Percentiles rank a stretch among this genome's conserved stretches.
phyloP scores from a whole-genome alignment of 2,888 invertebrate species.

The Beris chalybata region DNA sequence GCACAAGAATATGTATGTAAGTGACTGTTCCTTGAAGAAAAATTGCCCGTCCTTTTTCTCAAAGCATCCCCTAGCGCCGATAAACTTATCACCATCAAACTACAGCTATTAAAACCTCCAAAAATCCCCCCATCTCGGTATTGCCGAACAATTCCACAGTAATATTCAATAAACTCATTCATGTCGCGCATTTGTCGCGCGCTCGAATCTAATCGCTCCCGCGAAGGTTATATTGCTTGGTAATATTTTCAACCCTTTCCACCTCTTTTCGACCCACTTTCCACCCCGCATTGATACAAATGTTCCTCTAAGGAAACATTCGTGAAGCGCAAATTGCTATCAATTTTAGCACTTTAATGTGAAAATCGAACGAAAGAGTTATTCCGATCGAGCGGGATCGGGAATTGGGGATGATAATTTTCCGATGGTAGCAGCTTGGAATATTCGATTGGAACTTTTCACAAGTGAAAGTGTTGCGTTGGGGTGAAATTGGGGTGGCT shows the following conservation, averaged over 20 bases:
- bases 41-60: too few species aligned
- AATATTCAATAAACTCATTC: conserved; percentile 30
- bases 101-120: too few species aligned
- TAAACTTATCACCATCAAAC: too few species aligned
- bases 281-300: conserved; percentile 29
- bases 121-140: too few species aligned
- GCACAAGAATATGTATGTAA: too few species aligned
- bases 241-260: not conserved
- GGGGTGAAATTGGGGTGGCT: not conserved
- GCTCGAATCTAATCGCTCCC: conserved; percentile 21
- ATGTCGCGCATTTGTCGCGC: conserved; percentile 28
- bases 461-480: not conserved
- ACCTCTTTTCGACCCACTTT: not conserved
- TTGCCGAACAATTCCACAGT: conserved; percentile 7
- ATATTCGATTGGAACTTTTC: conserved; percentile 23
- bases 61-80: too few species aligned
- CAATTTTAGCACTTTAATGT: conserved; percentile 40
- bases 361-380: conserved; percentile 39
- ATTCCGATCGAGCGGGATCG: not conserved
- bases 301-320: conserved; percentile 39
- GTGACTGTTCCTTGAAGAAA: too few species aligned
- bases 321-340: conserved; percentile 39
- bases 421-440: conserved; percentile 9
- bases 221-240: conserved; percentile 1
- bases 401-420: not conserved